A percentile compares a stretch with the other conserved stretches of the same genome.
phyloP scores from a whole-genome alignment of 1,140 invertebrate genomes.

The Drosophila sulfurigaster region DNA sequence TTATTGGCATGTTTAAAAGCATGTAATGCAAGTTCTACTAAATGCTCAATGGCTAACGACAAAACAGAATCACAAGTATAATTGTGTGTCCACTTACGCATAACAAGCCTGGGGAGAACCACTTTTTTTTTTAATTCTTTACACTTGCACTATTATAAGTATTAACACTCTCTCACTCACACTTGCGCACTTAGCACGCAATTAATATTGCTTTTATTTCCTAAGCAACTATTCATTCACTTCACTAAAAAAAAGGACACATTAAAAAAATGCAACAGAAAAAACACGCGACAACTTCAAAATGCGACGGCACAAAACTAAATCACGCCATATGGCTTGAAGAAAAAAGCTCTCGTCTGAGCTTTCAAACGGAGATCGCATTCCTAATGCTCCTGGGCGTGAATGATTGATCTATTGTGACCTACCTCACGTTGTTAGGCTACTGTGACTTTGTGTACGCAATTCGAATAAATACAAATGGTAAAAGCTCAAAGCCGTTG shows the following conservation, averaged over 20 bases:
- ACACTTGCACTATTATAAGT: not conserved
- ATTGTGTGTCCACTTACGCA: not conserved
- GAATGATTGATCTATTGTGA: not conserved
- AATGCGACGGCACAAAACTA: not conserved
- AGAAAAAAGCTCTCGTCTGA: not conserved
- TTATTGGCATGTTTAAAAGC: not conserved
- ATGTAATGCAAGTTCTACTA: not conserved
- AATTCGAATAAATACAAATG: too few species aligned
- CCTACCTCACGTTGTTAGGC: too few species aligned
- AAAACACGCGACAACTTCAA: not conserved
- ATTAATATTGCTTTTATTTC: not conserved
- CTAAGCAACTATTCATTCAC: not conserved
- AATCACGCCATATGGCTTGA: not conserved
- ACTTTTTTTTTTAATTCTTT: not conserved
- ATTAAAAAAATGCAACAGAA: not conserved
- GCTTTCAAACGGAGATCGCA: not conserved
- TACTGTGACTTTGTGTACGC: too few species aligned
- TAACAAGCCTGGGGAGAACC: not conserved
- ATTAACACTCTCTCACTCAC: not conserved
- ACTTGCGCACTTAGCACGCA: not conserved
- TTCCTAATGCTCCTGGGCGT: not conserved
- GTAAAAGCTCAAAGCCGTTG: too few species aligned
- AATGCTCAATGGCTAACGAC: not conserved
- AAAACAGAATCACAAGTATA: not conserved
- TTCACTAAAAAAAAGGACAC: not conserved